These are phyloP conservation scores for Drosophila planitibia DNA, from an alignment of 2,888 invertebrate genomes.

Conservation along the genomic window DNA sequence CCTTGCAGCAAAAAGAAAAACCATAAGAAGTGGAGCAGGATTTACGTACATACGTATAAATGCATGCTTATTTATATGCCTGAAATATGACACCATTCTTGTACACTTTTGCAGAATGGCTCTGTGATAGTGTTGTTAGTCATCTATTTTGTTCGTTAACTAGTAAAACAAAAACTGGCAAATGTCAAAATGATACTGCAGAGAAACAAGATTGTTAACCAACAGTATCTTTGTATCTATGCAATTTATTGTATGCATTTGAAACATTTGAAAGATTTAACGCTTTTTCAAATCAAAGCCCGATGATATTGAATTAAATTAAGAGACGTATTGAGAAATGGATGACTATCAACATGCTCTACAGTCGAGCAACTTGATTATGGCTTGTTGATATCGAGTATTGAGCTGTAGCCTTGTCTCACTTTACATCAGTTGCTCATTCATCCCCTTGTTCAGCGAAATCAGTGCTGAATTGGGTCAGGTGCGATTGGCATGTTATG, in stretches of 20 bases:
- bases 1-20: constrained; percentile 42
- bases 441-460: constrained; percentile 33
- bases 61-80: neutral
- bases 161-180: neutral
- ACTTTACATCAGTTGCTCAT: constrained; percentile 42
- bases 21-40: constrained; percentile 18
- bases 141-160: neutral
- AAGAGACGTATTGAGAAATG: neutral
- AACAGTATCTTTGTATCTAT: neutral
- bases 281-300: neutral
- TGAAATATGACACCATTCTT: constrained; percentile 24
- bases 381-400: constrained; percentile 18
- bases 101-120: constrained; percentile 22
- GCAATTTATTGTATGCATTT: neutral
- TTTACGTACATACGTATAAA: neutral
- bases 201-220: no score
- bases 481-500: constrained; percentile 47
- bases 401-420: constrained; percentile 9
- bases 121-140: neutral
- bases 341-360: neutral
- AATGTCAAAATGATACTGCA: neutral
- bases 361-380: neutral
- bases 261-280: neutral
- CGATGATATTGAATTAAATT: constrained; percentile 12
- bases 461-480: constrained; percentile 59